Base-by-base conservation (phyloP, 2,888 invertebrate genomes). In the Phytoseiulus persimilis region DNA sequence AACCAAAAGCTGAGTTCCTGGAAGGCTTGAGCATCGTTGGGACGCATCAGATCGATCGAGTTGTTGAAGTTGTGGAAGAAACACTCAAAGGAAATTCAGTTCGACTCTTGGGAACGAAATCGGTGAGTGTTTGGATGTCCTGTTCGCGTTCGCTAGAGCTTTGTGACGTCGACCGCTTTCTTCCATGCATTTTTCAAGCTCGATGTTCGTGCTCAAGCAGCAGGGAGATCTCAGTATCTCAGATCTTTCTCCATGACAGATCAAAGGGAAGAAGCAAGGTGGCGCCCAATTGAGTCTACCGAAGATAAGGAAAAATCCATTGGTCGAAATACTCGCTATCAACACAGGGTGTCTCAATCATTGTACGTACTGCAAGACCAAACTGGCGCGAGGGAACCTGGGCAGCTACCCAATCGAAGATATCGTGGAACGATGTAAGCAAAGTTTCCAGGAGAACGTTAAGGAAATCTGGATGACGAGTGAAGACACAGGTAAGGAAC, bases 331-430 rank as follows among this genome's bases (percentile, higher is more conserved):
- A 90, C 98, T 98, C 90, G 95, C 98, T 0, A 97, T 98, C 89
- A 98, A 97, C 93, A 97, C 98, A 0, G 98, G 98, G 0, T 99
- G 99, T 92, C 93, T 99, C 1, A 99, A 99, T 93, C 97, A 98
- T 92, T 99, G 99, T 93, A 98, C 99, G 0, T 99, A 99, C 92
- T 99, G 99, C 92, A 99, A 99, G 93, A 99, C 98, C 0, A 98
- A 98, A 92, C 98, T 98, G 93, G 99, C 99, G 0, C 93, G 99
- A 89, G 99, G 99, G 0, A 97, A 98, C 92, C 93, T 99, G n/a
- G 98, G 96, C 0, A 98, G 98, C 92, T 98, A 98, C 92, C 95
- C 95, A 0, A 96, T 96, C 0, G 95, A 96, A 89, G 96, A 98
- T 93, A 97, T 99, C 87, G 95, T 98, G 0, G 95, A 95, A 90